Base-by-base conservation (phyloP, 2,113 vertebrate species). In the Solenodon paradoxus region DNA sequence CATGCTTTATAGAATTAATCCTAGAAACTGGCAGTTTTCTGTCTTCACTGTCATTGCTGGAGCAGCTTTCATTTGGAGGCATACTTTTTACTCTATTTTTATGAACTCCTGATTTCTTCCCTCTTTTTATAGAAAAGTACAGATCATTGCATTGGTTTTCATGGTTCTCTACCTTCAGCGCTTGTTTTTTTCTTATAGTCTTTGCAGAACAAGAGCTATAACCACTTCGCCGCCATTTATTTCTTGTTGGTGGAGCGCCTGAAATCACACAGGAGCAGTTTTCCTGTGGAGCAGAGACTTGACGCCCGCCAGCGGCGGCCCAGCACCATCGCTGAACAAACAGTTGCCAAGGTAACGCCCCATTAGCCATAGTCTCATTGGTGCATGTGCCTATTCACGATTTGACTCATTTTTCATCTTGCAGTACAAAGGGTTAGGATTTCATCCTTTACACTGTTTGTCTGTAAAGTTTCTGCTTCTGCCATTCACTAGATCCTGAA, bases 221-320 rank as follows among this genome's bases (percentile, higher is more conserved):
- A 99, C 98, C 99, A 99, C 98, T 99, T 99, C 97, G 99, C 99
- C 98, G 99, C 99, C 93, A 99, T 99, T 97, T 99, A 99, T 97
- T 99, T 99, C 98, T 98, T 99, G 98, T 97, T 99, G 97, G 99
- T 99, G 97, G 99, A 99, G 97, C 99, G 99, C 83, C 99, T 99
- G 42, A 99, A 99, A 96, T 99, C 99, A 0, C 99, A 99, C 69
- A 98, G 99, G 96, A 99, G 99, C 96, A 99, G 99, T 96, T 99
- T 99, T 97, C 99, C 99, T 0, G 99, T 99, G 79, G 99, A 99
- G 95, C 99, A 99, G 97, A 98, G 99, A 78, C 98, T 99, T 0
- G 99, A 99, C 12, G 98, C 99, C 61, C 99, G 99, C 42, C 99
- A 99, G 98, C 99, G 99, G 1, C 98, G 99, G 72, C 99, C 99